Percentiles rank a stretch among this genome's conserved stretches.
These are phyloP conservation scores for Aphaenogaster rudis DNA, from an alignment of 1,140 invertebrate genomes.

Conservation along the genomic window DNA sequence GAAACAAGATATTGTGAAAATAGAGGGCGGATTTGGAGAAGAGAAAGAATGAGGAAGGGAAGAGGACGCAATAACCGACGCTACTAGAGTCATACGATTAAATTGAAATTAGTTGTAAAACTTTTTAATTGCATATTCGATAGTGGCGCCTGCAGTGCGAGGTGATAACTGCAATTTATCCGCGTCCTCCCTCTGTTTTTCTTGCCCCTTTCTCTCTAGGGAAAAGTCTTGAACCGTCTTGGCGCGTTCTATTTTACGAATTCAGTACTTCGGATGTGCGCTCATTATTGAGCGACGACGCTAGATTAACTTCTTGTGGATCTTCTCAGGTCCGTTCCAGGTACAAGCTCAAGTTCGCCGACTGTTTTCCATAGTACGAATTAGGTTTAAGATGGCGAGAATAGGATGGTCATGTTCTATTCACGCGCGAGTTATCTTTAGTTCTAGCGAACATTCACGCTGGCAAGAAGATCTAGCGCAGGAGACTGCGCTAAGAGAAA, in stretches of 20 bases:
- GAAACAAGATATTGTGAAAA: slow-evolving; percentile 44
- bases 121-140: slow-evolving; percentile 86
- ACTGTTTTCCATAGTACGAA: slow-evolving; percentile 49
- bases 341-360: slow-evolving; percentile 39
- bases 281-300: slow-evolving; percentile 80
- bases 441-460: slow-evolving; percentile 10
- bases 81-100: slow-evolving; percentile 77
- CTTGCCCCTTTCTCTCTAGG: background rate
- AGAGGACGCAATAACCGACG: slow-evolving; percentile 63
- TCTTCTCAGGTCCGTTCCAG: slow-evolving; percentile 39
- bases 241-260: slow-evolving; percentile 67
- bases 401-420: slow-evolving; percentile 43
- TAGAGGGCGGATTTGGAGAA: background rate
- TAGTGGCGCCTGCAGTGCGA: slow-evolving; percentile 70
- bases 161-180: slow-evolving; percentile 79
- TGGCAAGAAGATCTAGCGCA: background rate
- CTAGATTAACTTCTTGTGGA: slow-evolving; percentile 74
- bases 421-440: slow-evolving; percentile 49
- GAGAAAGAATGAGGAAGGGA: background rate
- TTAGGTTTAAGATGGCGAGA: slow-evolving; percentile 43
- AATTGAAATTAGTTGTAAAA: slow-evolving; percentile 85
- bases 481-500: background rate
- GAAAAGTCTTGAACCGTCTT: slow-evolving; percentile 46
- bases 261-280: slow-evolving; percentile 77
- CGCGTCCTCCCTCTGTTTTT: slow-evolving; percentile 59